A percentile compares a stretch with the other conserved stretches of the same genome.
These are phyloP conservation scores for Ophion obscuratus DNA, from an alignment of 2,888 invertebrate genomes.

Conservation along the genomic window DNA sequence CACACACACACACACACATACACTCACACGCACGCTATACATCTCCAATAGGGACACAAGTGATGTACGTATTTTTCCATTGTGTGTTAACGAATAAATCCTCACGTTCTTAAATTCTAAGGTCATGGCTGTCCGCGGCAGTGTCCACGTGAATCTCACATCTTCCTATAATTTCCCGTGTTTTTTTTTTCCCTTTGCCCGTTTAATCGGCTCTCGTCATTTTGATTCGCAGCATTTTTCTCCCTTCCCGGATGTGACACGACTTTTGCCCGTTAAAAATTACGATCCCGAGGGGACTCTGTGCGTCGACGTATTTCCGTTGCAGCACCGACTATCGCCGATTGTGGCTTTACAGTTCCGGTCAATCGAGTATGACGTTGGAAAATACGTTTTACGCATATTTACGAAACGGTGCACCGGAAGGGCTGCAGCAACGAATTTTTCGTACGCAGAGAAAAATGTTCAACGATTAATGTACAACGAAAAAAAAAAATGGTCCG, in stretches of 20 bases:
- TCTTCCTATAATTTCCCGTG: neutral
- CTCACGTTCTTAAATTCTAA: conserved; percentile 40
- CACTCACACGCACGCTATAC: conserved; percentile 8
- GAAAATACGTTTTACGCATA: neutral
- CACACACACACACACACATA: neutral
- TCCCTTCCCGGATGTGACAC: neutral
- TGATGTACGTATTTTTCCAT: conserved; percentile 36
- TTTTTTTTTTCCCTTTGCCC: neutral
- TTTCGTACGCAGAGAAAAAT: neutral
- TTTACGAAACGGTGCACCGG: neutral
- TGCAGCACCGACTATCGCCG: neutral
- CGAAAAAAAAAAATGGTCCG: neutral
- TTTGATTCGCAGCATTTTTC: conserved; percentile 7
- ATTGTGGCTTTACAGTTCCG: neutral
- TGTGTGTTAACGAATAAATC: conserved; percentile 44
- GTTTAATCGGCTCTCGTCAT: neutral
- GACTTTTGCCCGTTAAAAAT: neutral
- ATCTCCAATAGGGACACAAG: conserved; percentile 47
- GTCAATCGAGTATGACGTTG: neutral
- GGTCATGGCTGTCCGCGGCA: conserved; percentile 43
- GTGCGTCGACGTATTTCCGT: neutral
- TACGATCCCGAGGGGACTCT: neutral
- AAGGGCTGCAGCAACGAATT: neutral
- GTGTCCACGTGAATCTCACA: conserved; percentile 4
- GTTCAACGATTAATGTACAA: neutral